Base-by-base conservation (phyloP, 1,140 invertebrate species). In the Cydia strobilella region DNA sequence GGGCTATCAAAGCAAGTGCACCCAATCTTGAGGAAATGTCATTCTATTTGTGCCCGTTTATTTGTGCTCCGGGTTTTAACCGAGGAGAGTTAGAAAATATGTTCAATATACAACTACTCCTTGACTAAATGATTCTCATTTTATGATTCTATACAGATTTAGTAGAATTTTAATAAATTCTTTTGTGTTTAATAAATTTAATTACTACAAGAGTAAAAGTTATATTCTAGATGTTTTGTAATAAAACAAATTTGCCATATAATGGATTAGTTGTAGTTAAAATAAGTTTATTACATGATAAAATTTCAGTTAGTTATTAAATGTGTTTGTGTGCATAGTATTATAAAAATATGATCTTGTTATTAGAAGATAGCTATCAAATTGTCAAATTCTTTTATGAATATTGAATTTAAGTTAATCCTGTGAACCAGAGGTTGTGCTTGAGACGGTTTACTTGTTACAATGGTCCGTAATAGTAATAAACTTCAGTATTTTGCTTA, bases 41-140 rank as follows among this genome's bases (percentile, higher is more conserved):
- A 74, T 93, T 93, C 76, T 93, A 93, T 75, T 82, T 91, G 5
- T 93, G 93, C 71, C 93, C 93, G 63, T 93, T 93, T 79, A 91
- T 93, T 23, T 89, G 90, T 74, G 87, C 87, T 59, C 86, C 88
- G 48, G 84, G 90, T 76, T 93, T 93, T 69, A 90, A 93, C 78
- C 88, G 91, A 81, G 81, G 84, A 78, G 92, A 93, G 80, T 78
- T 93, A 82, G 87, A 93, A 80, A 90, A 88, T 81, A 87, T 93
- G 84, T 93, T 93, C 77, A 88, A 89, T 80, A 93, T 93, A 83
- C 87, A 93, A 76, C 83, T 93, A 77, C 81, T 93, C 73, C 84
- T 93, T 73, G 93, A 93, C 87, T 93, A 77, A 88, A 77, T 72
- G 75, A 69, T 35, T 69, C 63, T 31, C 63, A 35, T 35, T 1